Conservation (phyloP, 2,888 invertebrate genomes). For the Caenorhabditis angaria region DNA sequence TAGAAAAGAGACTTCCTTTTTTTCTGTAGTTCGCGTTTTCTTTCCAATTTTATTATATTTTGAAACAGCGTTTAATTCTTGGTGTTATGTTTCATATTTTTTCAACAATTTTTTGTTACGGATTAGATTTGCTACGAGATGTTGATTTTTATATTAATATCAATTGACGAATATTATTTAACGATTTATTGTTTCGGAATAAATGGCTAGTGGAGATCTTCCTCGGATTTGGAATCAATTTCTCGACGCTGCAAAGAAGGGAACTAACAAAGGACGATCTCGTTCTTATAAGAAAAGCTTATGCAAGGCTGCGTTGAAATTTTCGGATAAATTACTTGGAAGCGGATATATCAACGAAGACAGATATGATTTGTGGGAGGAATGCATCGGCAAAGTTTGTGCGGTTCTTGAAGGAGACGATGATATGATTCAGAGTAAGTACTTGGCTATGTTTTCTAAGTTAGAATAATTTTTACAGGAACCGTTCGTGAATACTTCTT, state of each 20-base stretch:
- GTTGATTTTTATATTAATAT: slow-evolving; percentile 18
- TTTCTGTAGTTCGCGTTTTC: slow-evolving; percentile 20
- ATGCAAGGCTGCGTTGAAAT: slow-evolving; percentile 15
- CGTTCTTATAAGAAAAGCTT: slow-evolving; percentile 10
- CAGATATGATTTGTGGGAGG: slow-evolving; percentile 13
- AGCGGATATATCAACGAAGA: slow-evolving; percentile 11
- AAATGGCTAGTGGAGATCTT: slow-evolving; percentile 13
- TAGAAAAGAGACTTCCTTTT: slow-evolving; percentile 20
- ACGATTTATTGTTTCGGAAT: slow-evolving; percentile 22
- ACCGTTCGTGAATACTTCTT: slow-evolving; percentile 30
- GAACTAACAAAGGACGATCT: slow-evolving; percentile 11
- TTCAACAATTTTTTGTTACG: slow-evolving; percentile 21
- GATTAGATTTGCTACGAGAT: slow-evolving; percentile 21
- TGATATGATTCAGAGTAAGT: slow-evolving; percentile 26
- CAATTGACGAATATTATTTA: slow-evolving; percentile 22
- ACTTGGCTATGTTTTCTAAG: slow-evolving; percentile 25
- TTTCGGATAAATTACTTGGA: slow-evolving; percentile 18
- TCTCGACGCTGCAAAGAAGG: slow-evolving; percentile 14
- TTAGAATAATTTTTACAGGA: slow-evolving; percentile 27
- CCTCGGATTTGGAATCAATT: slow-evolving; percentile 16
- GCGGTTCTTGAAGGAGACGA: slow-evolving; percentile 23
- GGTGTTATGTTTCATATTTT: slow-evolving; percentile 20
- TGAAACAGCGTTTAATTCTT: slow-evolving; percentile 19
- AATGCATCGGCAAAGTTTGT: slow-evolving; percentile 27
- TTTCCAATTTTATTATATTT: slow-evolving; percentile 21